Evolutionary conservation across 2,113 vertebrate species (phyloP), one percentile per base, ranked within the genome.

Genomic region (Blennius ocellaris): DNA sequence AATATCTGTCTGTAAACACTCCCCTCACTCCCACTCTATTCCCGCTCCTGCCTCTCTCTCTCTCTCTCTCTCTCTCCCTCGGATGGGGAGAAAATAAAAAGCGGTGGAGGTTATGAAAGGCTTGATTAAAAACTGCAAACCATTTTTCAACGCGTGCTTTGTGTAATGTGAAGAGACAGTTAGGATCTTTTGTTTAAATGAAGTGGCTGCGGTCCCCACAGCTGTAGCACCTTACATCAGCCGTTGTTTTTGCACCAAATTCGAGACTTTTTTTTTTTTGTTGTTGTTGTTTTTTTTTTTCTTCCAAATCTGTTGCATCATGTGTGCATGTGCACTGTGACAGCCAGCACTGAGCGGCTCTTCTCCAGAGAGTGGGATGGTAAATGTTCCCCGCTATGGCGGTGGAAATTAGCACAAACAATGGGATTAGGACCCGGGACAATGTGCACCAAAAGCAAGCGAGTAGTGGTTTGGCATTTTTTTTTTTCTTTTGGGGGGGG

Each of bases 341-440:
- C 72, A 36, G 21, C 21, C 21, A 4, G 21, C 21, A 30, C 21
- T 30, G 2, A 30, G 21, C 21, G 4, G 21, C 21, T 30, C 21
- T 30, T 30, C 21, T 30, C 21, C 21, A 30, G 21, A 30, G 21
- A 30, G 21, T 4, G 21, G 21, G 21, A 30, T 30, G 21, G 2
- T 30, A 30, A 30, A 30, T 30, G 21, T 30, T 30, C 21, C 21
- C 21, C 21, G 21, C 2, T 30, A 30, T 4, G 21, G 21, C 21
- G 1, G 39, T 64, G 58, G 69, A 78, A 73, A 79, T 77, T 78
- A 77, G 86, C 55, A 54, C 74, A 87, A 90, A 92, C 90, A 93
- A 92, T 71, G 78, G 81, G 89, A 94, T 93, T 92, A 91, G 75
- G 83, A 92, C 60, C 78, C 80, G 74, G 52, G 85, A 89, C 85